Conservation (phyloP, 2,888 invertebrate genomes). For the Oligia latruncula region DNA sequence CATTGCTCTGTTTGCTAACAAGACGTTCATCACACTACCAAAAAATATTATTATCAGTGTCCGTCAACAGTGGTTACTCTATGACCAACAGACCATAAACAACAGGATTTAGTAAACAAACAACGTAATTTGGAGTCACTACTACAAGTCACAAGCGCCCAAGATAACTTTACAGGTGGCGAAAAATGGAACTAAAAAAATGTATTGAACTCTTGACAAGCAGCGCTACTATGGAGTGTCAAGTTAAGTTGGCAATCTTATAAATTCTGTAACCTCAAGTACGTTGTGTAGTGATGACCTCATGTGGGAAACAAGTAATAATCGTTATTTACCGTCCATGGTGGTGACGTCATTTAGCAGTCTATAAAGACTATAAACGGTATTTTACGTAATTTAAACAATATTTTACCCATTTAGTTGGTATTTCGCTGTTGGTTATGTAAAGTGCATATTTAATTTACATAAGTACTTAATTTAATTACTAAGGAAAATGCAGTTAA, state of each 20-base stretch:
- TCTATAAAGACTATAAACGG: constrained; percentile 2
- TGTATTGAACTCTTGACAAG: constrained; percentile 21
- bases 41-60: constrained; percentile 17
- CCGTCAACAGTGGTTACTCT: constrained; percentile 17
- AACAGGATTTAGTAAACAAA: constrained; percentile 50
- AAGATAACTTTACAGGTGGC: constrained; percentile 24
- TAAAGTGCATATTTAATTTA: background rate
- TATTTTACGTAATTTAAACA: background rate
- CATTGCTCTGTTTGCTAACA: constrained; percentile 33
- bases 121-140: constrained; percentile 38
- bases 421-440: background rate
- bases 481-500: constrained; percentile 13
- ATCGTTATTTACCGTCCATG: constrained; percentile 50
- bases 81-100: constrained; percentile 33
- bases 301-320: constrained; percentile 55
- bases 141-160: background rate
- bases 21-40: constrained; percentile 21
- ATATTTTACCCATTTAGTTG: background rate
- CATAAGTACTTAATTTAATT: background rate
- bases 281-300: constrained; percentile 47
- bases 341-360: constrained; percentile 51
- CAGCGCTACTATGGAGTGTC: constrained; percentile 29
- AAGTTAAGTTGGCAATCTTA: constrained; percentile 33
- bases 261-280: constrained; percentile 38
- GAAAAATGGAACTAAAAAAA: constrained; percentile 12